These are phyloP conservation scores for Halocaridina rubra DNA, from an alignment of 2,888 invertebrate genomes.

Conservation along the genomic window DNA sequence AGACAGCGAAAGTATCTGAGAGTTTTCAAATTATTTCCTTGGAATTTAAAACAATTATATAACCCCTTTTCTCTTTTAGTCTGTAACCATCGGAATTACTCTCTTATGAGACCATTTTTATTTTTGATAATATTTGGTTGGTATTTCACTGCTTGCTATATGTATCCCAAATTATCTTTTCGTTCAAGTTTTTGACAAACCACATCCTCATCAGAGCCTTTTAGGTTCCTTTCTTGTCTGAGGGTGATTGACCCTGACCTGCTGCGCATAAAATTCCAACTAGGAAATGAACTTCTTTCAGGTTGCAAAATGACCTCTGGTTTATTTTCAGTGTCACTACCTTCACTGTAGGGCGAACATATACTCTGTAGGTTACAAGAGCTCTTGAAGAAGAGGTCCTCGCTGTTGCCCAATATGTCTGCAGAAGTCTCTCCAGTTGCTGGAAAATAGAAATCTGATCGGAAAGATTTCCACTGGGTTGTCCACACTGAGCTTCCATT, in stretches of 20 bases:
- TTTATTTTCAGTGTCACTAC: background rate
- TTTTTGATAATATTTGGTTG: background rate
- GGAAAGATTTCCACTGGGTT: constrained; percentile 19
- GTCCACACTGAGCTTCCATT: background rate
- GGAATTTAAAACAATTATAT: background rate
- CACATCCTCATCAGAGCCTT: background rate
- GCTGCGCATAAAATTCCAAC: constrained; percentile 19
- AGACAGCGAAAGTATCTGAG: no score
- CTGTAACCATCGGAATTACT: background rate
- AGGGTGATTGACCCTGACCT: constrained; percentile 18
- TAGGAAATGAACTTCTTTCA: background rate
- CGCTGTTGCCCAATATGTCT: background rate
- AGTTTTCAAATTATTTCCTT: no score
- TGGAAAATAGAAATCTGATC: constrained; percentile 23
- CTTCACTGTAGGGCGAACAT: background rate
- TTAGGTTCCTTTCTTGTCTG: background rate
- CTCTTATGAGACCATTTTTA: no score
- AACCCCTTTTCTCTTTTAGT: background rate
- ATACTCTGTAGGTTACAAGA: background rate
- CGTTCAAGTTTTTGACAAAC: constrained; percentile 20
- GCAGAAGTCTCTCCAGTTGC: background rate
- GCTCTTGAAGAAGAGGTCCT: background rate
- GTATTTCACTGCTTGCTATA: background rate
- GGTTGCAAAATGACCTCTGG: background rate
- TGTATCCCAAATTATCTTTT: no score